Evolutionary conservation across 1,140 invertebrate species (phyloP).

Genomic region (Pseudomyrmex pallidus): DNA sequence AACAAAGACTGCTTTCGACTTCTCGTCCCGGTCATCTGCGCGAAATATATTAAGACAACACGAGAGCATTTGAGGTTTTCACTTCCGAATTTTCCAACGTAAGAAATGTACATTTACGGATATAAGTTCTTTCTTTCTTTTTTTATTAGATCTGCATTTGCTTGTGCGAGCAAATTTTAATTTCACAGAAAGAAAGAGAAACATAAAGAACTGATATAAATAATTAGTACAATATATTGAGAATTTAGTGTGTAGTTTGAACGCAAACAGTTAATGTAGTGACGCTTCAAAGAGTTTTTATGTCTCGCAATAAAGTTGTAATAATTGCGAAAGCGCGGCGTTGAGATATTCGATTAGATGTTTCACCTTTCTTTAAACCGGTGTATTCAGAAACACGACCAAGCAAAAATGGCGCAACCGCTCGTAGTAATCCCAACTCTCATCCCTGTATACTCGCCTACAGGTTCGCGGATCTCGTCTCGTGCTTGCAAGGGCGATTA

Average conservation of each 20-base stretch:
- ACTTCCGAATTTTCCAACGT: slow-evolving; percentile 31
- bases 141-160: background rate
- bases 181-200: background rate
- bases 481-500: slow-evolving; percentile 52
- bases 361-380: background rate
- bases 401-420: slow-evolving; percentile 55
- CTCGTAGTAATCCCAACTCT: slow-evolving; percentile 43
- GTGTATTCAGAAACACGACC: slow-evolving; percentile 30
- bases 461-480: background rate
- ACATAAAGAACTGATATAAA: too few species aligned
- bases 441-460: slow-evolving; percentile 2
- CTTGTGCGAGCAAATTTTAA: background rate
- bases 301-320: slow-evolving; percentile 24
- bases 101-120: background rate
- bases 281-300: slow-evolving; percentile 15
- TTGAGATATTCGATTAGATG: slow-evolving; percentile 44
- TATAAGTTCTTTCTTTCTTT: background rate
- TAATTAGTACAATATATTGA: background rate
- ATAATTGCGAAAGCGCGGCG: slow-evolving; percentile 21
- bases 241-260: background rate
- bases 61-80: slow-evolving; percentile 35
- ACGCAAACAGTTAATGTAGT: background rate
- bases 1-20: slow-evolving; percentile 45
- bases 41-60: slow-evolving; percentile 56
- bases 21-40: background rate